phyloP scores from a whole-genome alignment of 2,113 vertebrate species.

The Saguinus midas region DNA sequence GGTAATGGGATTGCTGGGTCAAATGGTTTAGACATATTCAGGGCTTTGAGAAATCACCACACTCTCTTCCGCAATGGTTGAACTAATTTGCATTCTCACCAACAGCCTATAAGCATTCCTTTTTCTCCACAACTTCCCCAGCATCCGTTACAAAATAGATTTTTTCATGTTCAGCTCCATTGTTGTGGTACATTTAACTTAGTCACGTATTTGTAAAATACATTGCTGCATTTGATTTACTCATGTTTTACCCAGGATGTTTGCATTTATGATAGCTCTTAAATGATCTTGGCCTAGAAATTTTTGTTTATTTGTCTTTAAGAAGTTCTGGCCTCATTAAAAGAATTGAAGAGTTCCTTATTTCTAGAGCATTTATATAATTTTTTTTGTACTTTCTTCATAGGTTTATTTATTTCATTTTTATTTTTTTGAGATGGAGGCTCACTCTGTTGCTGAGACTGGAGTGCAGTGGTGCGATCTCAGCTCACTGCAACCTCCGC shows the following conservation, averaged over 20 bases:
- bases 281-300: background rate
- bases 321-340: background rate
- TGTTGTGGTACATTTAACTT: background rate
- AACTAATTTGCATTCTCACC: no score
- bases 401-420: no score
- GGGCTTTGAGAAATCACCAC: no score
- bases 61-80: no score
- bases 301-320: background rate
- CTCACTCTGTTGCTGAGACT: no score
- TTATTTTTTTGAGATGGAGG: no score
- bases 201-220: background rate
- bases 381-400: background rate
- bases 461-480: no score
- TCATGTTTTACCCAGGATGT: background rate
- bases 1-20: no score
- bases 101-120: no score
- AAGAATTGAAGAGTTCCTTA: background rate
- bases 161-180: background rate
- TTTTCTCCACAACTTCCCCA: no score
- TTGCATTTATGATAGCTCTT: background rate
- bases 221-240: background rate
- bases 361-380: conserved; percentile 19
- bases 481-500: no score
- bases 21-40: no score
- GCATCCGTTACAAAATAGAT: background rate